Percentiles rank a stretch among this genome's conserved stretches.
Conservation (phyloP, 2,113 vertebrate genomes). For the Bucco capensis region DNA sequence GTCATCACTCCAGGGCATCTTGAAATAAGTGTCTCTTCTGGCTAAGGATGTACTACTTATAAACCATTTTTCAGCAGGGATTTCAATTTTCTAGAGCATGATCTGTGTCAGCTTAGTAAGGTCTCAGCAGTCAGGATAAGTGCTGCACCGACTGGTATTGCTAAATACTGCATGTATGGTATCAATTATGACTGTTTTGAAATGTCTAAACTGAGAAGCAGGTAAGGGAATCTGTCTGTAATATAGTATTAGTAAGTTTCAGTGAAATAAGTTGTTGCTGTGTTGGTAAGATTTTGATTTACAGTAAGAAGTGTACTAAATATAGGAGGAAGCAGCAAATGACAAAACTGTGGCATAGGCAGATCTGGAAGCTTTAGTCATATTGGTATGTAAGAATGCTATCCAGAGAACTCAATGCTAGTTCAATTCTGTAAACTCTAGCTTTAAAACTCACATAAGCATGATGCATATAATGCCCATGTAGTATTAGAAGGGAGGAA, state of each 20-base stretch:
- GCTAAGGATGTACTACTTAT: conserved; percentile 15
- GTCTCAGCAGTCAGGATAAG: neutral
- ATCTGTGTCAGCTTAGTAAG: neutral
- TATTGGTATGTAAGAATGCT: neutral
- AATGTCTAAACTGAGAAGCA: neutral
- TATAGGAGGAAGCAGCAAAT: neutral
- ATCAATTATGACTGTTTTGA: neutral
- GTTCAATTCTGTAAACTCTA: neutral
- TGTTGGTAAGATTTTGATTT: neutral
- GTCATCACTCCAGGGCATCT: conserved; percentile 4
- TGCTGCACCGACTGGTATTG: neutral
- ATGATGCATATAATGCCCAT: accelerated
- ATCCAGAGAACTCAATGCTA: neutral
- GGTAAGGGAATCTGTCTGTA: neutral
- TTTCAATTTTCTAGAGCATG: conserved; percentile 36
- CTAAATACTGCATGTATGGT: neutral
- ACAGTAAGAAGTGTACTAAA: neutral
- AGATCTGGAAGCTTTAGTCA: neutral
- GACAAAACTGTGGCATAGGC: neutral
- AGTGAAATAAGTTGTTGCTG: neutral
- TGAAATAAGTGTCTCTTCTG: conserved; percentile 18
- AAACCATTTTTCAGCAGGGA: conserved; percentile 32
- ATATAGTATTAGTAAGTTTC: neutral
- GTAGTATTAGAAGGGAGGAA: neutral
- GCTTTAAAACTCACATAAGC: neutral